phyloP scores from a whole-genome alignment of 2,888 invertebrate species.

The Phengaris alcon region DNA sequence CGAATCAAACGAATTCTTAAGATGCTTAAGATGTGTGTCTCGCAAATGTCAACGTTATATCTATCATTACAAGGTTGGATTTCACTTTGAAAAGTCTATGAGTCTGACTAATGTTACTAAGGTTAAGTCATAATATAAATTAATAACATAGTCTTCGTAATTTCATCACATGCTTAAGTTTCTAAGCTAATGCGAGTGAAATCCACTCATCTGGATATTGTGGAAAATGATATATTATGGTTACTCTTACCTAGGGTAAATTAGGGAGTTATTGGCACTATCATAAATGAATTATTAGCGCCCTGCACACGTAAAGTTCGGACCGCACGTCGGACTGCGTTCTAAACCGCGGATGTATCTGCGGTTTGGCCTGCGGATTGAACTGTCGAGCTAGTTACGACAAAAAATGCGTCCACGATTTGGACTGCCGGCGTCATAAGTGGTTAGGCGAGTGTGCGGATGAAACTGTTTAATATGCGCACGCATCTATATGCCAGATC shows the following conservation, averaged over 20 bases:
- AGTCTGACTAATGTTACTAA: slow-evolving; percentile 4
- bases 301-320: too few species aligned
- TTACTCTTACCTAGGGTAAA: not conserved
- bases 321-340: too few species aligned
- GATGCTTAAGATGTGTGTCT: not conserved
- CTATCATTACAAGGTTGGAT: not conserved
- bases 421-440: too few species aligned
- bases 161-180: slow-evolving; percentile 40
- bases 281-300: not conserved
- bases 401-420: too few species aligned
- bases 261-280: not conserved
- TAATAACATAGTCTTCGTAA: slow-evolving; percentile 29
- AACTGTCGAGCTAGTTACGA: too few species aligned
- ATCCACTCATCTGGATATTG: slow-evolving; percentile 44
- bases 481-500: too few species aligned
- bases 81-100: not conserved
- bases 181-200: slow-evolving; percentile 37
- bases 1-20: not conserved
- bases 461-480: too few species aligned
- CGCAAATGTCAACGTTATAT: not conserved
- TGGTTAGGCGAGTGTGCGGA: too few species aligned
- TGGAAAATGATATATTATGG: slow-evolving; percentile 35
- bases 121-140: slow-evolving; percentile 18
- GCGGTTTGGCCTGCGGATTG: too few species aligned
- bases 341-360: too few species aligned